Conservation (phyloP, 1,140 invertebrate genomes). For the Leptinotarsa defecta region DNA sequence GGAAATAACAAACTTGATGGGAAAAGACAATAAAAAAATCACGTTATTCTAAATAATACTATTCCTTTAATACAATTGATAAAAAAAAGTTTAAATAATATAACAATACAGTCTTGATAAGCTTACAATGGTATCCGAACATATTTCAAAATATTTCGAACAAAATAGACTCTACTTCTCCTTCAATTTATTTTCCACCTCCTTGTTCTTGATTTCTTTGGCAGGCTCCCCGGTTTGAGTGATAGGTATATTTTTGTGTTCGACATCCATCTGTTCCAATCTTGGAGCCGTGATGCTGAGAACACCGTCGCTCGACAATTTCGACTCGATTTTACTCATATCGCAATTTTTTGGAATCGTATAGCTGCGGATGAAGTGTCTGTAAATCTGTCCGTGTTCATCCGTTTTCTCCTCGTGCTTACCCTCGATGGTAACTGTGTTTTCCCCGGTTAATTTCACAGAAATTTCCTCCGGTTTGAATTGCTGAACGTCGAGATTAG, state of each 20-base stretch:
- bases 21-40: too few relatives aligned
- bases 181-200: background rate
- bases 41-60: too few relatives aligned
- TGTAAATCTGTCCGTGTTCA: slow-evolving; percentile 72
- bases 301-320: slow-evolving; percentile 75
- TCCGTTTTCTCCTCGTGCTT: slow-evolving; percentile 79
- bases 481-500: slow-evolving; percentile 81
- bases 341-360: slow-evolving; percentile 70
- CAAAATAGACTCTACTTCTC: background rate
- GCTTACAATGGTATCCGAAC: too few relatives aligned
- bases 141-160: too few relatives aligned
- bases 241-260: slow-evolving; percentile 39
- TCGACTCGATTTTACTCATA: slow-evolving; percentile 67
- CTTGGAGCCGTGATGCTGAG: slow-evolving; percentile 68
- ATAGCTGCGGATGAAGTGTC: slow-evolving; percentile 74
- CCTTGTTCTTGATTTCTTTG: slow-evolving; percentile 33
- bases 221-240: slow-evolving; percentile 41
- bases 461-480: slow-evolving; percentile 83
- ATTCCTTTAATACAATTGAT: too few relatives aligned
- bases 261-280: slow-evolving; percentile 7
- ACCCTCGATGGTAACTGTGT: slow-evolving; percentile 69
- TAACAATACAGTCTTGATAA: background rate
- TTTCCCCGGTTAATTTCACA: slow-evolving; percentile 77
- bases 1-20: too few relatives aligned
- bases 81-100: too few relatives aligned